Evolutionary conservation across 2,888 invertebrate genomes (phyloP).

Genomic region (Nomada ruficornis): DNA sequence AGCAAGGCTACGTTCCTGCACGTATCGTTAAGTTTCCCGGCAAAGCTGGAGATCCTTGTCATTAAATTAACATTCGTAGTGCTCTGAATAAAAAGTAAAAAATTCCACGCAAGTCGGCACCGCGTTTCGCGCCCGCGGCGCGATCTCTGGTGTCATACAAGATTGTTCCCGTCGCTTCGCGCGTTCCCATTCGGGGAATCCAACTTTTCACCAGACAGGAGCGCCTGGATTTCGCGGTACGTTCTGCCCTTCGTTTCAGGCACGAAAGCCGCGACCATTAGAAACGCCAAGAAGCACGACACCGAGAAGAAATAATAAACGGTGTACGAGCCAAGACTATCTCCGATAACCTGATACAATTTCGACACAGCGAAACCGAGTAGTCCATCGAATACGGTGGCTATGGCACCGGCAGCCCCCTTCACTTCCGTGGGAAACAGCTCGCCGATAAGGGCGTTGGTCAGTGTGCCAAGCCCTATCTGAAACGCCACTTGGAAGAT

Average conservation of each 20-base stretch:
- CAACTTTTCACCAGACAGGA: conserved; percentile 53
- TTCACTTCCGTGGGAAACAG: conserved; percentile 81
- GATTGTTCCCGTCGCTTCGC: conserved; percentile 15
- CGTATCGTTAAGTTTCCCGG: neutral
- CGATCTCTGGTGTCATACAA: conserved; percentile 38
- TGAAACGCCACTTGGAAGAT: conserved; percentile 80
- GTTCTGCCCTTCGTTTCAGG: conserved; percentile 82
- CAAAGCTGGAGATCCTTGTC: neutral
- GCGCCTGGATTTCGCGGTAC: conserved; percentile 79
- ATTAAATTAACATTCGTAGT: neutral
- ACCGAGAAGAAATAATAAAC: conserved; percentile 79
- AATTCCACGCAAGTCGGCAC: neutral
- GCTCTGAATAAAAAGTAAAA: neutral
- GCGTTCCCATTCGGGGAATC: neutral
- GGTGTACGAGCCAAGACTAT: conserved; percentile 70
- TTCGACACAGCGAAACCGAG: conserved; percentile 80
- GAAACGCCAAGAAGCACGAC: conserved; percentile 77
- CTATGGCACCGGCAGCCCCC: conserved; percentile 78
- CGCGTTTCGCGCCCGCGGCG: neutral
- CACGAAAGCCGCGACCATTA: conserved; percentile 76
- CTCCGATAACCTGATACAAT: conserved; percentile 78
- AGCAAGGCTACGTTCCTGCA: neutral
- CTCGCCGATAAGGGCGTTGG: conserved; percentile 81
- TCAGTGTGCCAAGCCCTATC: conserved; percentile 80
- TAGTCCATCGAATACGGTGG: conserved; percentile 80